Evolutionary conservation across 2,113 vertebrate genomes (phyloP).

Genomic region (Bujurquina vittata): DNA sequence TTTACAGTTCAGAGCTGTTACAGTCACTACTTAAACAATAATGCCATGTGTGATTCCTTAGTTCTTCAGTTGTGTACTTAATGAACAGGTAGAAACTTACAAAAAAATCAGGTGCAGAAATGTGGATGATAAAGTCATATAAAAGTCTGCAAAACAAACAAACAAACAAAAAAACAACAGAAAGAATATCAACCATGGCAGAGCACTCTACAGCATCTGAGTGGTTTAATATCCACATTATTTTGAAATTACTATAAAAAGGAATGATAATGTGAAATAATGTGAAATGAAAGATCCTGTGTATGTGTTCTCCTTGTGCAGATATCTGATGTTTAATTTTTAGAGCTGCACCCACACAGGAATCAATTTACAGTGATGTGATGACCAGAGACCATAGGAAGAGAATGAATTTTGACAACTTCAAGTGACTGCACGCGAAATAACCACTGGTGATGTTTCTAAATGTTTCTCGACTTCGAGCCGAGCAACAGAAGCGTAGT

Average conservation of each 20-base stretch:
- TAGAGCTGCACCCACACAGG: not conserved
- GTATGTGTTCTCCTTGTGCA: not conserved
- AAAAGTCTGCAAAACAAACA: not conserved
- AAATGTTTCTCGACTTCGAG: not conserved
- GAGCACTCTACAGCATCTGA: not conserved
- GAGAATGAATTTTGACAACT: not conserved
- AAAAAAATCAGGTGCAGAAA: not conserved
- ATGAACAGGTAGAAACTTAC: no score
- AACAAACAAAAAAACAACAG: not conserved
- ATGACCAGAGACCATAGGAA: not conserved
- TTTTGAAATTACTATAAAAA: not conserved
- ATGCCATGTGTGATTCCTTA: no score
- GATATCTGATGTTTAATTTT: not conserved
- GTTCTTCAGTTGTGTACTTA: no score
- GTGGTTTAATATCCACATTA: not conserved
- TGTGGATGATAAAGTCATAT: not conserved
- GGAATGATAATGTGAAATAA: not conserved
- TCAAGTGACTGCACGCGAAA: not conserved
- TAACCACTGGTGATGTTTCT: not conserved
- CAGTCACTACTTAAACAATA: no score
- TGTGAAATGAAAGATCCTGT: not conserved
- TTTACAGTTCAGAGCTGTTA: no score
- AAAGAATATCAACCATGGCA: not conserved
- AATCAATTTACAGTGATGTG: not conserved
- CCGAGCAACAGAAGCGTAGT: no score